Percentiles rank a stretch among this genome's conserved stretches.
phyloP scores from a whole-genome alignment of 1,140 invertebrate genomes.

The Papilio machaon region DNA sequence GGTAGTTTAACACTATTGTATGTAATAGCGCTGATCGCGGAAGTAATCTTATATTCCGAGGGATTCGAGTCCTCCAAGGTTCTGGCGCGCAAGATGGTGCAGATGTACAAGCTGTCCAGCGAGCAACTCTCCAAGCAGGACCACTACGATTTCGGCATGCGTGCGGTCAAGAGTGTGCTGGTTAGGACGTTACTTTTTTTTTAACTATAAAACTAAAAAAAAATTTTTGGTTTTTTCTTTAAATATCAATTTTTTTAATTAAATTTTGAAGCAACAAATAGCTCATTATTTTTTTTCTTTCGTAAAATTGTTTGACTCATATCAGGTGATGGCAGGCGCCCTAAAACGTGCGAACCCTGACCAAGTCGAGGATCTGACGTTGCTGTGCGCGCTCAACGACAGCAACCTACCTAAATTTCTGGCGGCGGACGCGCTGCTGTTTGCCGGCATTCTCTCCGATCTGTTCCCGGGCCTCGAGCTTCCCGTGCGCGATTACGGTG shows the following conservation, averaged over 20 bases:
- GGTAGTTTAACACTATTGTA: background rate
- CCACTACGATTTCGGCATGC: conserved; percentile 97
- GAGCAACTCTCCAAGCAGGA: conserved; percentile 96
- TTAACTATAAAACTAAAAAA: too few species aligned
- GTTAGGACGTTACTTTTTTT: conserved; percentile 46
- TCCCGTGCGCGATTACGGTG: conserved; percentile 90
- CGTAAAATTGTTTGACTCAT: background rate
- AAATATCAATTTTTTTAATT: background rate
- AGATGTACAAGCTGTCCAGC: conserved; percentile 95
- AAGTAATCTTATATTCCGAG: conserved; percentile 96
- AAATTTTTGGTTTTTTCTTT: background rate
- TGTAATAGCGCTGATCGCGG: conserved; percentile 90
- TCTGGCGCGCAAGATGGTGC: conserved; percentile 93
- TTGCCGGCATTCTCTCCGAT: conserved; percentile 94
- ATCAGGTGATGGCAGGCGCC: conserved; percentile 93
- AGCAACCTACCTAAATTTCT: conserved; percentile 97
- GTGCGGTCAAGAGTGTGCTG: conserved; percentile 87
- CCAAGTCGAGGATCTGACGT: conserved; percentile 89
- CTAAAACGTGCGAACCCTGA: conserved; percentile 93
- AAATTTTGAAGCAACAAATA: too few species aligned
- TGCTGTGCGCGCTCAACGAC: conserved; percentile 93
- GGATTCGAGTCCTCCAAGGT: conserved; percentile 94
- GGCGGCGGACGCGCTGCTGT: conserved; percentile 91
- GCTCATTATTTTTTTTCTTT: background rate
- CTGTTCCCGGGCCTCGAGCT: conserved; percentile 93